Evolutionary conservation across 1,140 invertebrate species (phyloP).

Genomic region (Procambarus clarkii): DNA sequence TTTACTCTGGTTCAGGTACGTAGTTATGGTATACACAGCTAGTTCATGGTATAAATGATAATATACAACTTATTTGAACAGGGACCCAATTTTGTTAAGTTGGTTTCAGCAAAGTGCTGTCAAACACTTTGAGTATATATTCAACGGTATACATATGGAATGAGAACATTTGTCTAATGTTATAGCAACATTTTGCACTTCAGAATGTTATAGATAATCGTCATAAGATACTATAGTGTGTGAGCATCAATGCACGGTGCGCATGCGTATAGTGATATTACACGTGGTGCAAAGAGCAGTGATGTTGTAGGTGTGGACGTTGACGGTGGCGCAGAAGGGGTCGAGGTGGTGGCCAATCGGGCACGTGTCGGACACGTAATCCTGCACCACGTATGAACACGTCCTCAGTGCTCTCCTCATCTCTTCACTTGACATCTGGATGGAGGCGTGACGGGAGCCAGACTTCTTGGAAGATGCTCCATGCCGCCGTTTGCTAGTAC

Average conservation of each 20-base stretch:
- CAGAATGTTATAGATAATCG: neutral
- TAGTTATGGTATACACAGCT: too few species aligned
- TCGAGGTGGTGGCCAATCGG: neutral
- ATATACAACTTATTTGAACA: too few species aligned
- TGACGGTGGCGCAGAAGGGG: neutral
- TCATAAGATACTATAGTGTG: neutral
- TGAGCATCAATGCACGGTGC: neutral
- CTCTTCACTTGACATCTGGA: neutral
- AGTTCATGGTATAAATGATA: too few species aligned
- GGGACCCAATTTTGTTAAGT: too few species aligned
- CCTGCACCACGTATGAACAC: neutral
- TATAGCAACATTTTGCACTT: neutral
- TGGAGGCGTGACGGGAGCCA: neutral
- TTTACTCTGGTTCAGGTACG: too few species aligned
- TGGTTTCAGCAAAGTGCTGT: too few species aligned
- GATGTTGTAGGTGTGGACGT: neutral
- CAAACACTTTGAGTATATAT: too few species aligned
- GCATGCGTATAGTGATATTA: neutral
- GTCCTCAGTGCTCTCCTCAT: neutral
- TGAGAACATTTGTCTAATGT: too few species aligned
- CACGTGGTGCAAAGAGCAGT: neutral
- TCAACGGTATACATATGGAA: too few species aligned
- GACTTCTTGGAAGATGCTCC: neutral
- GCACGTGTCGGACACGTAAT: neutral
- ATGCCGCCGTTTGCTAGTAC: neutral